Base-by-base conservation (phyloP, 2,797 vertebrate species). In the Takifugu rubripes region DNA sequence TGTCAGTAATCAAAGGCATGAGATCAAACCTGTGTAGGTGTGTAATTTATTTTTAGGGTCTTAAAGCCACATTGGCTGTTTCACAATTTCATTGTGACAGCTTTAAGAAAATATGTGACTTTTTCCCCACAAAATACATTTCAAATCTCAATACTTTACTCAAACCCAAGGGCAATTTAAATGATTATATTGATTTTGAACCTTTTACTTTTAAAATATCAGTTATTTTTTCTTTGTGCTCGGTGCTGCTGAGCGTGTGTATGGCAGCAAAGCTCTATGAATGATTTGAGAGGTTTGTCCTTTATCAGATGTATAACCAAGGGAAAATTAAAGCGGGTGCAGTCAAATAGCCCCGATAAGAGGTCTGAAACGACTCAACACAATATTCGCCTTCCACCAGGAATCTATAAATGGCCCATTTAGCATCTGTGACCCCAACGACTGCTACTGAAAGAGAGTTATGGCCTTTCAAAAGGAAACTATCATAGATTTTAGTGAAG, bases 401-500 rank as follows among this genome's bases (percentile, higher is more conserved):
- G 77, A 87, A 88, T 84, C 84, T 86, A 89, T 89, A 89, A 91
- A 89, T 89, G 84, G 83, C 70, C 85, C 88, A 89, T 91, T 91
- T 90, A 88, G 83, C 87, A 90, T 89, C 82, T 85, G 79, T 88
- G 90, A 90, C 89, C 90, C 78, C 80, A 52, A 74, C 75, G 84
- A 83, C 85, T 88, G 83, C 84, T 88, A 84, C 77, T 76, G 85
- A 74, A 79, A 61, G 68, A 88, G 87, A 92, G 77, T 89, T 89
- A 91, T 90, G 79, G 83, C 79, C 86, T 84, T 87, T 89, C 83
- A 72, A 84, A 87, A 84, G 84, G 84, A 90, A 89, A 88, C 88
- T 84, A 86, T 87, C 86, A 87, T 88, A 85, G 87, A 89, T 90
- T 91, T 90, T 90, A 91, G 84, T 89, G 84, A 90, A 90, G 86